Base-by-base conservation (phyloP, 2,113 vertebrate species). In the Lophura nycthemera region DNA sequence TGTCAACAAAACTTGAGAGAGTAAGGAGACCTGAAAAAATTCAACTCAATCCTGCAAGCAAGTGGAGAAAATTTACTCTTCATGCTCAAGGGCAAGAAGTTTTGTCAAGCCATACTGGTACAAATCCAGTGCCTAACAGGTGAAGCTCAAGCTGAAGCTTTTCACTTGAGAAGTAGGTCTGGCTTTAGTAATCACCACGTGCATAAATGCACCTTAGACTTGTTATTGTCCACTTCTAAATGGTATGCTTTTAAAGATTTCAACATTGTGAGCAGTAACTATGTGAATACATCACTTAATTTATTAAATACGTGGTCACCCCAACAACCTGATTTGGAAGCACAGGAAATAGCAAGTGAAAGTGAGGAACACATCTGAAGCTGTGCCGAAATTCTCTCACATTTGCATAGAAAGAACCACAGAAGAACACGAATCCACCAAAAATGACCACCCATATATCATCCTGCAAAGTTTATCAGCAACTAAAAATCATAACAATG, bases 361-460 rank as follows among this genome's bases (percentile, higher is more conserved):
- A 54, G 20, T 13, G 11, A 59, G 16, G 40, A 11, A 22, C 24
- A 19, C 2, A 8, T 9, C 30, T 45, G 36, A 66, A 84, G 9
- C 30, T 74, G 25, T 60, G 34, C 7, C 50, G 40, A 70, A 78
- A 82, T 73, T 70, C 43, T 60, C 73, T 60, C 16, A 40, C 32
- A 27, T 65, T 65, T 73, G 38, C 19, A 50, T 6, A 84, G 56
- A 43, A 88, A 73, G n/a, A 2, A 15, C 34, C 30, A 69, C 54
- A 63, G 32, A 71, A 15, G 32, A 24, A 50, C 48, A 81, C 0
- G 1, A 8, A 24, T 5, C 8, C 20, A 42, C 24, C 19, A n/a
- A 59, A 8, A 2, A 45, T 19, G 6, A 2, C 0, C 2, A n/a
- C 7, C 10, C 72, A 1, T 36, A 72, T 76, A 25, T 40, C 21